Conservation (phyloP, 2,797 vertebrate genomes). For the Muraenolepis orangiensis region DNA sequence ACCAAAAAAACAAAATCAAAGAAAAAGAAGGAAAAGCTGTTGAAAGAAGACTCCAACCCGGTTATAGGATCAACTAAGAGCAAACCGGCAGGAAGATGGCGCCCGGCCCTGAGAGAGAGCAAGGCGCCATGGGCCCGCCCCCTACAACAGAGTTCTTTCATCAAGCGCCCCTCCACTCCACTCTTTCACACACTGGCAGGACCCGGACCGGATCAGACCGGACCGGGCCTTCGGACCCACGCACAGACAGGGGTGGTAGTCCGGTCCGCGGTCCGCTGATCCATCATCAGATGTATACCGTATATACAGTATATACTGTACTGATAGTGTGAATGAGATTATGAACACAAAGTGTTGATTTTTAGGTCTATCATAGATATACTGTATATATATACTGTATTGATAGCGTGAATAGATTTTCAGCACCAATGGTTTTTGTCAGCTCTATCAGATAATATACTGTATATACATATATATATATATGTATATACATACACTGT, state of each 20-base stretch:
- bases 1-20: constrained; percentile 34
- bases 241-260: constrained; percentile 1
- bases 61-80: constrained; percentile 67
- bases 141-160: constrained; percentile 78
- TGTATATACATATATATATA: neutral
- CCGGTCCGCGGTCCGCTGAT: constrained; percentile 57
- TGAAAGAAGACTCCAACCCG: constrained; percentile 66
- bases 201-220: constrained; percentile 38
- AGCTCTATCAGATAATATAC: neutral
- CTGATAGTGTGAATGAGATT: neutral
- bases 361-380: constrained; percentile 1
- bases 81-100: constrained; percentile 77
- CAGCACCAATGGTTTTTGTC: neutral
- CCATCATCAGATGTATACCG: constrained; percentile 8
- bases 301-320: neutral
- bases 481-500: neutral
- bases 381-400: neutral
- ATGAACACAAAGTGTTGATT: neutral
- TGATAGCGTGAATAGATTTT: neutral
- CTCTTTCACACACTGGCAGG: constrained; percentile 75
- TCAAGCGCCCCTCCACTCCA: constrained; percentile 77
- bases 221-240: neutral
- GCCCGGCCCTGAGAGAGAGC: constrained; percentile 68
- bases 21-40: constrained; percentile 50
- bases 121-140: constrained; percentile 76